Evolutionary conservation across 1,140 invertebrate genomes (phyloP).

Genomic region (Platyscapa corneri): DNA sequence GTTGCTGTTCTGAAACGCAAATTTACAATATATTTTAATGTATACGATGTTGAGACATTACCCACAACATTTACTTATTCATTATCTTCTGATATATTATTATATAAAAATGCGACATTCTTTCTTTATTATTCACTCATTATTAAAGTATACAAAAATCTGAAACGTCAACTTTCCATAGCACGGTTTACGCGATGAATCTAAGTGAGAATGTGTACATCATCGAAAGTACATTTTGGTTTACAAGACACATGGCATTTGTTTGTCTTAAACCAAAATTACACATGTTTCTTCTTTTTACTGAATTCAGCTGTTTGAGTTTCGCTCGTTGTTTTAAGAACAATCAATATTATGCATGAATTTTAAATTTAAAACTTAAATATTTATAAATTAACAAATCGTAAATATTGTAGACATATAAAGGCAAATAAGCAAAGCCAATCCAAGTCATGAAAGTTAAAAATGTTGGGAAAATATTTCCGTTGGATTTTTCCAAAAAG

Average conservation of each 20-base stretch:
- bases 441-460: not conserved
- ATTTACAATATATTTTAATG: too few relatives aligned
- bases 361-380: not conserved
- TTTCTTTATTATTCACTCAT: not conserved
- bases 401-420: not conserved
- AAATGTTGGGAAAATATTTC: not conserved
- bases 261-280: not conserved
- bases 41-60: not conserved
- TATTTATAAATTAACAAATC: not conserved
- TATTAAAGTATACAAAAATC: not conserved
- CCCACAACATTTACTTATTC: not conserved
- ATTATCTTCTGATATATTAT: not conserved
- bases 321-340: not conserved
- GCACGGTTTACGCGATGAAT: slow-evolving; percentile 12
- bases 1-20: too few relatives aligned
- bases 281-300: not conserved
- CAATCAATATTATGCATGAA: not conserved
- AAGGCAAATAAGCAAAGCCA: not conserved
- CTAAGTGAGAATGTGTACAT: not conserved
- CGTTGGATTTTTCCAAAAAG: too few relatives aligned
- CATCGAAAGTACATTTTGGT: not conserved
- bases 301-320: not conserved
- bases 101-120: not conserved
- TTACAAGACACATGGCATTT: not conserved
- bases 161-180: not conserved